These are phyloP conservation scores for Intellagama lesueurii DNA, from an alignment of 2,797 vertebrate species.

Conservation along the genomic window DNA sequence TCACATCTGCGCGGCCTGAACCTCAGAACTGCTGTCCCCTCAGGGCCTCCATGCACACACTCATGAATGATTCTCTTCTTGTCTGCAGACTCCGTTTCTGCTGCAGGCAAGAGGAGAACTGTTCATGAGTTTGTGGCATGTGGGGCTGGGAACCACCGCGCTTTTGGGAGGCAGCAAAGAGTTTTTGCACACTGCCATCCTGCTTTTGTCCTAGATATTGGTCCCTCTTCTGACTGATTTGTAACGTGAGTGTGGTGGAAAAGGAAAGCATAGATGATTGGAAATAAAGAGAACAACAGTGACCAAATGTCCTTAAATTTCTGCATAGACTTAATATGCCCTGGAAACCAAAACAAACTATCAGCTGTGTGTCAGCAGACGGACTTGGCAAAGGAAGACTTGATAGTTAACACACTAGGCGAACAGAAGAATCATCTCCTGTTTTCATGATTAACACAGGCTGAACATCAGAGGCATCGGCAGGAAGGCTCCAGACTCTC, in stretches of 20 bases:
- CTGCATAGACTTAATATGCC: not conserved
- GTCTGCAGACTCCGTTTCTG: not conserved
- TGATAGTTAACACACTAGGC: not conserved
- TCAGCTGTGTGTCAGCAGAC: not conserved
- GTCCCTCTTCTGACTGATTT: not conserved
- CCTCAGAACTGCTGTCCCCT: not conserved
- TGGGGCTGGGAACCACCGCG: not conserved
- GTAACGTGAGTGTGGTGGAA: not conserved
- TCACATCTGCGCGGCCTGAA: not conserved
- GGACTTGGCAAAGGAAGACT: not conserved
- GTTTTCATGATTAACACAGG: not conserved
- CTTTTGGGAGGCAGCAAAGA: not conserved
- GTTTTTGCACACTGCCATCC: not conserved
- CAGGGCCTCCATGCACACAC: not conserved
- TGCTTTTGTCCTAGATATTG: not conserved
- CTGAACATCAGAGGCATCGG: not conserved
- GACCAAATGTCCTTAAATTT: not conserved
- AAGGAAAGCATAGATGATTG: not conserved
- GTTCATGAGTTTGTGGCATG: not conserved
- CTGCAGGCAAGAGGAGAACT: not conserved
- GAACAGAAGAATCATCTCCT: not conserved
- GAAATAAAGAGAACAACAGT: not conserved
- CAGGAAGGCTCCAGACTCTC: not conserved
- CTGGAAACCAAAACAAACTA: not conserved
- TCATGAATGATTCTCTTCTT: not conserved